Evolutionary conservation across 2,113 vertebrate genomes (phyloP), one percentile per base, ranked within the genome.

Genomic region (Chascanopsetta lugubris): DNA sequence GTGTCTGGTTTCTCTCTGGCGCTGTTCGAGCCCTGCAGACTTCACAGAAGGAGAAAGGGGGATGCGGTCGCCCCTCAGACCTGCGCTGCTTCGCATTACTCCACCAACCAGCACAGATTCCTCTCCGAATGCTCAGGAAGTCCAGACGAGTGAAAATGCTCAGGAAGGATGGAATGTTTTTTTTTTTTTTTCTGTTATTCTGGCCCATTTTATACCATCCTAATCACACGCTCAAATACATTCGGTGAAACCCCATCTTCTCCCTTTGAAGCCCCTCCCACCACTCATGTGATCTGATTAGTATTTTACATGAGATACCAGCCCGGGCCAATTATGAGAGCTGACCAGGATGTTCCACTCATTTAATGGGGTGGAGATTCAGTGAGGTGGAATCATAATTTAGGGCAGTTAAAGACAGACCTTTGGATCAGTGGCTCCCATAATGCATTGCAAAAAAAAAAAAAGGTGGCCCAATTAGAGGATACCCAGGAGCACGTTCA

Each of bases 331-430:
- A 72, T 88, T 79, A 87, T 75, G 69, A 79, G 72, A 67, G 62
- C 82, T 79, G 78, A 75, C 83, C 80, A 81, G 80, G 85, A 87
- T 78, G 74, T 86, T 88, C 87, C 87, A 80, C 79, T 86, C 80
- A 73, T 83, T 88, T 83, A 76, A 83, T 61, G 83, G 78, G 79
- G 72, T 63, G 72, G 77, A 65, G 73, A 77, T 69, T 82, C 80
- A 73, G 30, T 76, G 78, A 86, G 83, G 74, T 80, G 85, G 86
- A 85, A 85, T 89, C 69, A 67, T 85, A 85, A 91, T 85, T 89
- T 83, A 54, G 76, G 72, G 66, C 80, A 80, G 82, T 85, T 88
- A 85, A 80, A 88, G 85, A 77, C 85, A 66, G 78, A 63, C 72
- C 69, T 61, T 66, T 67, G 79, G 77, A 85, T 81, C 72, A 80